Base-by-base conservation (phyloP, 2,888 invertebrate genomes). In the Diloba caeruleocephala region DNA sequence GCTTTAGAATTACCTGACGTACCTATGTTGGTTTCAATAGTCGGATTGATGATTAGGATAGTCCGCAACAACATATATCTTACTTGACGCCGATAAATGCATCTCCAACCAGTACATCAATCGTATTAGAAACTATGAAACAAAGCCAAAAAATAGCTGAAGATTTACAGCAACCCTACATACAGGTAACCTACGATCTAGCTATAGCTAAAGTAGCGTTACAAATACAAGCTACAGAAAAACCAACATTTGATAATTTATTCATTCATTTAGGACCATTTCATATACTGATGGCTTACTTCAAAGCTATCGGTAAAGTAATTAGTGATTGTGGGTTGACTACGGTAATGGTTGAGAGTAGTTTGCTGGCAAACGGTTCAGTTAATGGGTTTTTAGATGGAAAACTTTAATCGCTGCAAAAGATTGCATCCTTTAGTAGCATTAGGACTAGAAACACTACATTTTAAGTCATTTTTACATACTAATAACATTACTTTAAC, bases 11-110 rank as follows among this genome's bases (percentile, higher is more conserved):
- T 43, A 34, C 34, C 26, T 25, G 17, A 10, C 7, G 23, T 23
- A 23, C 34, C 34, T 8, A 43, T 34, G 33, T 33, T 23, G 43
- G 43, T 25, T 43, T 43, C n/a, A 43, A 43, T 10, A 8, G 25
- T n/a, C 9, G 25, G 25, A 33, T 43, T 33, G 10, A 13, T 25
- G 25, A 33, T 43, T 10, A 23, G 5, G 23, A 23, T 8, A 23
- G 23, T 23, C 23, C 10, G 25, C 14, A 19, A 19, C 33, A 43
- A 33, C 13, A 8, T 8, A 34, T 43, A 12, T 43, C 17, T 32
- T 36, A 23, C n/a, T 6, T 36, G 0, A 36, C 36, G 0, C 12
- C 36, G 1, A 36, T 36, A 9, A 36, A 36, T 13, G 36, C 7
- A 13, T 36, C 36, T 9, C 36, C 36, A 3, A 36, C 36, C 10